Conservation (phyloP, 1,140 invertebrate genomes). For the Penaeus vannamei region DNA sequence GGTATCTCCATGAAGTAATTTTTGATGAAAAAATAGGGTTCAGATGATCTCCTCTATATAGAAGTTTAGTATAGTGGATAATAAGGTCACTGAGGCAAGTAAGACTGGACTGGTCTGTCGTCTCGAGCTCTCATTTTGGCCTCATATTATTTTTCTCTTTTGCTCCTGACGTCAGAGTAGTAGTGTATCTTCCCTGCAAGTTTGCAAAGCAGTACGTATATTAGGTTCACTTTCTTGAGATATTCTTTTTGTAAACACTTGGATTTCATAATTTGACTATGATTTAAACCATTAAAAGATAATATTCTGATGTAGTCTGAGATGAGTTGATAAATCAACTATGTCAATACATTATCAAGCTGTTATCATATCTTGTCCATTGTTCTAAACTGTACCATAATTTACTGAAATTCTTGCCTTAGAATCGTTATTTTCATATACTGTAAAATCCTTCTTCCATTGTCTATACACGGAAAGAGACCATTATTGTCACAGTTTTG, state of each 20-base stretch:
- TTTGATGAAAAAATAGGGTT: constrained; percentile 44
- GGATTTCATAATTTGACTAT: constrained; percentile 34
- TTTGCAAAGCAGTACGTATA: constrained; percentile 25
- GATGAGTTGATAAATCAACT: too few species aligned
- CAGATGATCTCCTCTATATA: constrained; percentile 28
- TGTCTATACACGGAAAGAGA: constrained; percentile 52
- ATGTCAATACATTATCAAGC: background rate
- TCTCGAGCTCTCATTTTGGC: too few species aligned
- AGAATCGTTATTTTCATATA: constrained; percentile 62
- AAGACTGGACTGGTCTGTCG: too few species aligned
- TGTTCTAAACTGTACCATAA: constrained; percentile 54
- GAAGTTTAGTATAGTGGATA: constrained; percentile 46
- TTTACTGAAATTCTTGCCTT: constrained; percentile 61
- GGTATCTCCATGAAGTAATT: constrained; percentile 38
- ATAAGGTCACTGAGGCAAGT: background rate
- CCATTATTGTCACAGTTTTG: constrained; percentile 60
- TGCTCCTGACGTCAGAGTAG: too few species aligned
- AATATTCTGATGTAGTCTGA: background rate
- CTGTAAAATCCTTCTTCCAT: constrained; percentile 43
- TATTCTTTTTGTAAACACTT: constrained; percentile 3
- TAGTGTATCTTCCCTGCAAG: constrained; percentile 36
- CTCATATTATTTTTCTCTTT: background rate
- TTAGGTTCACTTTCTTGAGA: too few species aligned
- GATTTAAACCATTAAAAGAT: constrained; percentile 33
- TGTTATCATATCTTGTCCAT: constrained; percentile 58